These are phyloP conservation scores for Sphenodon punctatus DNA, from an alignment of 2,797 vertebrate species.

Conservation along the genomic window DNA sequence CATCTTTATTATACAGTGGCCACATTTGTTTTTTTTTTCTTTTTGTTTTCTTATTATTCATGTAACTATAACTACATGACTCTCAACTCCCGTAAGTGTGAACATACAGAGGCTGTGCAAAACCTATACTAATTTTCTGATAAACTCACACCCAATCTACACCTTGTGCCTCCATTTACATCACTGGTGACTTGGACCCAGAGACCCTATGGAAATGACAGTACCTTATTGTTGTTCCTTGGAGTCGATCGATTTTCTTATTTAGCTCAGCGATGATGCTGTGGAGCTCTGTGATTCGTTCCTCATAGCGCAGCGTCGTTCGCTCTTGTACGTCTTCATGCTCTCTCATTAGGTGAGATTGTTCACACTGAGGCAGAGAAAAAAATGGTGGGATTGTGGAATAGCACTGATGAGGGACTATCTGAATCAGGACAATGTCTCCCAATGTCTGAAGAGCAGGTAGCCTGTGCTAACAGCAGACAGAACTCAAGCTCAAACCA, in stretches of 20 bases:
- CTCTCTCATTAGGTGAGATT: conserved; percentile 86
- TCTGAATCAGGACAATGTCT: too few relatives aligned
- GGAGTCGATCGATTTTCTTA: conserved; percentile 86
- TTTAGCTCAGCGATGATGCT: conserved; percentile 88
- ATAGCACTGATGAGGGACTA: too few relatives aligned
- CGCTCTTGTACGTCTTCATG: conserved; percentile 86
- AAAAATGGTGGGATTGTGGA: too few relatives aligned
- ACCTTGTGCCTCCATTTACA: neutral
- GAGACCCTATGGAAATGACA: neutral
- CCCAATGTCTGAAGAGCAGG: too few relatives aligned
- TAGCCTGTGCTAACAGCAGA: too few relatives aligned
- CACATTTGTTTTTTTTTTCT: too few relatives aligned
- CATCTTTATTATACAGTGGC: too few relatives aligned
- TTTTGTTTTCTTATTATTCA: too few relatives aligned
- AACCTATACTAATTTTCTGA: neutral
- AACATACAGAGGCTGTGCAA: too few relatives aligned
- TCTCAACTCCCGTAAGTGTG: too few relatives aligned
- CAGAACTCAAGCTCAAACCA: too few relatives aligned
- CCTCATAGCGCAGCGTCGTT: conserved; percentile 83
- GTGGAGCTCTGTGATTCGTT: conserved; percentile 87
- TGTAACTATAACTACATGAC: too few relatives aligned
- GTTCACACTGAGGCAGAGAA: conserved; percentile 77
- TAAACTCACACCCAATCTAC: neutral
- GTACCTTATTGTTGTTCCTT: conserved; percentile 85
- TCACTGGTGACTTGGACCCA: neutral